Base-by-base conservation (phyloP, 1,140 invertebrate species). In the Drosophila ironensis region DNA sequence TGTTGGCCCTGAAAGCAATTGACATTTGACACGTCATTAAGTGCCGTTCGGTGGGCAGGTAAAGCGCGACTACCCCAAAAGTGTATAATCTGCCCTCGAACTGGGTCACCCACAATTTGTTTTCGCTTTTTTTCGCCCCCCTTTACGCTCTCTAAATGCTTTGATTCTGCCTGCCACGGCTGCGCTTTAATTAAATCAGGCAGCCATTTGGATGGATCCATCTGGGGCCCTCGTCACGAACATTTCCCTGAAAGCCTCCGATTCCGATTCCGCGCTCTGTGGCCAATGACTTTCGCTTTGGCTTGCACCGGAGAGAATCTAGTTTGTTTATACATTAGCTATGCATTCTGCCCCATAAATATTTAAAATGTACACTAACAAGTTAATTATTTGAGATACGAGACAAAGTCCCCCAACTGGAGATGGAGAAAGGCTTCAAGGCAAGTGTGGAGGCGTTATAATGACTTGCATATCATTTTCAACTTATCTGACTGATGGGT, bases 261-360 rank as follows among this genome's bases (percentile, higher is more conserved):
- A 61, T 59, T 61, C 27, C 19, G 14, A 35, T 35, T n/a, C n/a
- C n/a, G n/a, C n/a, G 22, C 24, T 46, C 68, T 68, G 52, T 82
- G 61, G 45, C 73, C 56, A 82, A 82, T 56, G 45, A 45, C 72
- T 72, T 82, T 82, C 57, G 78, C 52, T 76, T 22, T 51, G 67
- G 37, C 48, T 19, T 9, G 33, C 20, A 42, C 25, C 38, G 19
- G 40, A 35, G 37, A 11, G 27, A 53, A 53, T 70, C 35, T 68
- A 14, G 46, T 68, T 73, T 46, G 44, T 52, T 73, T 59, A 52
- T 12, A 19, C 24, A 42, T 70, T 60, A 17, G 60, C 25, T 56
- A 52, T 64, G 56, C 41, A 52, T 56, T 53, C 40, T 28, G 5
- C 12, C 16, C 6, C 37, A 37, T 17, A 7, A 16, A 16, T 7